These are phyloP conservation scores for Cyprinodon diabolis DNA, from an alignment of 2,797 vertebrate species.

Conservation along the genomic window DNA sequence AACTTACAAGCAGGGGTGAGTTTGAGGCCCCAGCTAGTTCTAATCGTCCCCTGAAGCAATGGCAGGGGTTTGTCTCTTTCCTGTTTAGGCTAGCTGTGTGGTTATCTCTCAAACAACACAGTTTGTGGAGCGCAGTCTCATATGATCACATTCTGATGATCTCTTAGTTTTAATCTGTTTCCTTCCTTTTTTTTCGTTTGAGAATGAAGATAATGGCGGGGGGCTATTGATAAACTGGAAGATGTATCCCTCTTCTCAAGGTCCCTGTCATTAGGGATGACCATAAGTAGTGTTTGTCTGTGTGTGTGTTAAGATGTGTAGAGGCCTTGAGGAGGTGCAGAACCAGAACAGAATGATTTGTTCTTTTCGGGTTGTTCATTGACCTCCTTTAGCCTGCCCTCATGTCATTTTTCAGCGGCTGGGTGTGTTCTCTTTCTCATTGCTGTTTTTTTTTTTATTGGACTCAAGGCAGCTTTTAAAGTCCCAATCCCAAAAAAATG, in stretches of 20 bases:
- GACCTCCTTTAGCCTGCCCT: constrained; percentile 66
- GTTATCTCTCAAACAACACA: not conserved
- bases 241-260: constrained; percentile 3
- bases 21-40: constrained; percentile 37
- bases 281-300: not conserved
- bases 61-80: constrained; percentile 12
- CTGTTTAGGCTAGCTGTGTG: constrained; percentile 20
- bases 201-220: constrained; percentile 31
- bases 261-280: not conserved
- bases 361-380: constrained; percentile 63
- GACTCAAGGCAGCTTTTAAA: constrained; percentile 35
- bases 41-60: constrained; percentile 36
- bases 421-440: constrained; percentile 21
- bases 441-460: constrained; percentile 14
- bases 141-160: not conserved
- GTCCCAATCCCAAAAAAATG: constrained; percentile 34
- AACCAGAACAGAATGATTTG: constrained; percentile 49
- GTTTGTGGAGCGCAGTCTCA: not conserved
- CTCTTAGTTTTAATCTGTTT: constrained; percentile 12
- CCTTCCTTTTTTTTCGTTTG: not conserved
- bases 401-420: constrained; percentile 41
- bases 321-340: constrained; percentile 36
- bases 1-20: constrained; percentile 48
- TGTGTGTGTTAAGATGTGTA: constrained; percentile 13
- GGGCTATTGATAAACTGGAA: constrained; percentile 36